phyloP scores from a whole-genome alignment of 1,140 invertebrate genomes.

The Tachypleus tridentatus region DNA sequence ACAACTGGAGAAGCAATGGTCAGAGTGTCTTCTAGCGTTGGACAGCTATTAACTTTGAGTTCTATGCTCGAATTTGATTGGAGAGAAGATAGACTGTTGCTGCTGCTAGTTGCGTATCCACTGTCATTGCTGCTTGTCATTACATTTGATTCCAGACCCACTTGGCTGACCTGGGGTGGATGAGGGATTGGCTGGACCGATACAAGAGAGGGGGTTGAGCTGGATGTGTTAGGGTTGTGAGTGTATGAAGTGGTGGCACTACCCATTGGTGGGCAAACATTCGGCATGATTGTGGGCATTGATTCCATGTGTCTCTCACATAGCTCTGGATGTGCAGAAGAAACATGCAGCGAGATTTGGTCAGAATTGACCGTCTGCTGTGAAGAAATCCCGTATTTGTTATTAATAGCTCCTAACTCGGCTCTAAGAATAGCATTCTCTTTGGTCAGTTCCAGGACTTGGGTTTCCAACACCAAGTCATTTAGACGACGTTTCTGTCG shows the following conservation, averaged over 20 bases:
- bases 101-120: not conserved
- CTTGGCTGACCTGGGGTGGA: not conserved
- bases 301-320: not conserved
- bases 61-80: not conserved
- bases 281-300: not conserved
- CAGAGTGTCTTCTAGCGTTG: not conserved
- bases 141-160: not conserved
- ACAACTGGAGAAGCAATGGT: not conserved
- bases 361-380: not conserved
- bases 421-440: conserved; percentile 87
- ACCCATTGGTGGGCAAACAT: not conserved
- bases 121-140: not conserved
- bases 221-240: not conserved
- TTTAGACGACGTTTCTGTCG: conserved; percentile 89
- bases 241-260: not conserved
- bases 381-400: conserved; percentile 50
- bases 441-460: conserved; percentile 83
- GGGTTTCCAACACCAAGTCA: conserved; percentile 88
- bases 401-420: conserved; percentile 80
- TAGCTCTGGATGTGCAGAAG: not conserved
- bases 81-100: not conserved
- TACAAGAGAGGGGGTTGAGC: not conserved
- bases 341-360: not conserved
- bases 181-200: not conserved
- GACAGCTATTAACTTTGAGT: not conserved